phyloP scores from a whole-genome alignment of 2,113 vertebrate genomes.

The Campylomormyrus tamandua region DNA sequence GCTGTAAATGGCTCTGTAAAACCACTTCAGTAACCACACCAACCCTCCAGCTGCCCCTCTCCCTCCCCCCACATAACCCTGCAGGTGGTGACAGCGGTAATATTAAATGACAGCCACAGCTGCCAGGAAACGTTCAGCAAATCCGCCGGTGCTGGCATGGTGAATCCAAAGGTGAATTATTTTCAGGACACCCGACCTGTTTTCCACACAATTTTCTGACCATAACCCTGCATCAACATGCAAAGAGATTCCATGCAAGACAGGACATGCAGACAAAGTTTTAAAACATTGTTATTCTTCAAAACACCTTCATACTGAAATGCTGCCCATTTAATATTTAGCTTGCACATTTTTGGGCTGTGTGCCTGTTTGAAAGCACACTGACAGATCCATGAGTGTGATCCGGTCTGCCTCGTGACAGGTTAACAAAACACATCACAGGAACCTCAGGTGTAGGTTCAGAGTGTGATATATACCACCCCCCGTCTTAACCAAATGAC shows the following conservation, averaged over 20 bases:
- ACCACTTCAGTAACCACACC: not conserved
- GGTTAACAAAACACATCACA: constrained; percentile 68
- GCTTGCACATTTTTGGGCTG: not conserved
- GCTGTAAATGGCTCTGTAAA: no score
- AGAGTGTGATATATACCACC: constrained; percentile 73
- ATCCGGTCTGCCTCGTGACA: constrained; percentile 13
- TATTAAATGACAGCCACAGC: not conserved
- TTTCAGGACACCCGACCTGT: not conserved
- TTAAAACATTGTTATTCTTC: not conserved
- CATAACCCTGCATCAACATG: not conserved
- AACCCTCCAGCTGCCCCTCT: not conserved
- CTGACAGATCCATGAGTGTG: not conserved
- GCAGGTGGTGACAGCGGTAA: not conserved
- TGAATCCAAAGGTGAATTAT: not conserved
- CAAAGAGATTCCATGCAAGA: not conserved
- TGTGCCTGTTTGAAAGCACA: not conserved
- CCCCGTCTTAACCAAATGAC: constrained; percentile 82
- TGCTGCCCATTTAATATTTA: not conserved
- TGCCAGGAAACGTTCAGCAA: not conserved
- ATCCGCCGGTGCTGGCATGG: not conserved
- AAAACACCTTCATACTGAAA: not conserved
- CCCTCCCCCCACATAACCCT: not conserved
- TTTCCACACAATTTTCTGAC: not conserved
- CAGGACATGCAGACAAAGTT: not conserved
- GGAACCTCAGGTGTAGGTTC: constrained; percentile 63